Base-by-base conservation (phyloP, 2,888 invertebrate genomes). In the Urechis unicinctus region DNA sequence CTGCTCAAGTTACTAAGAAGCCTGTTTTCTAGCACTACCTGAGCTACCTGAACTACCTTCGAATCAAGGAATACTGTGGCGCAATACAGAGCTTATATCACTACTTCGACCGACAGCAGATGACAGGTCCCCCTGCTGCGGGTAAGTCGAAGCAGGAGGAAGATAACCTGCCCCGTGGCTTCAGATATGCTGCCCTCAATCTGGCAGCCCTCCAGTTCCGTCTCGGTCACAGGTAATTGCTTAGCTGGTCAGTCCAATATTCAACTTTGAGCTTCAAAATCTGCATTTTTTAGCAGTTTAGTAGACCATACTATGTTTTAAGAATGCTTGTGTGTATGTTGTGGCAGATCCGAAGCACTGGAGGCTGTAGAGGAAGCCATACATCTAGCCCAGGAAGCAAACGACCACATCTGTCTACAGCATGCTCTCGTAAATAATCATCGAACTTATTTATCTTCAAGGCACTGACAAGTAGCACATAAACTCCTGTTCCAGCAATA, bases 1-100 rank as follows among this genome's bases (percentile, higher is more conserved):
- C n/a, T n/a, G n/a, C n/a, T n/a, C n/a, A n/a, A n/a, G n/a, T n/a
- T n/a, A n/a, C n/a, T n/a, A n/a, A n/a, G n/a, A n/a, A n/a, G n/a
- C n/a, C n/a, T n/a, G n/a, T n/a, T n/a, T n/a, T 84, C 59, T 80
- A 90, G 89, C 91, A 94, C 80, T 94, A 89, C 72, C 82, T 95
- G 43, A 90, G 89, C 69, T 94, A 91, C 74, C 80, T 95, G 72
- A 95, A 95, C 78, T 89, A 88, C 71, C 79, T 94, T 59, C 82
- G 94, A 25, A 85, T 90, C 44, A 87, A 88, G 67, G 95, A 95
- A 75, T 91, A 88, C 72, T 88, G 88, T 69, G 90, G 86, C 30
- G 89, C 86, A 4, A 82, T 88, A 70, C 88, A 88, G 69, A 90
- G 85, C 70, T 81, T 88, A 53, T 88, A 85, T 79, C 87, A 89